Percentiles rank a stretch among this genome's conserved stretches.
These are phyloP conservation scores for Laterallus jamaicensis DNA, from an alignment of 2,113 vertebrate species.

Conservation along the genomic window DNA sequence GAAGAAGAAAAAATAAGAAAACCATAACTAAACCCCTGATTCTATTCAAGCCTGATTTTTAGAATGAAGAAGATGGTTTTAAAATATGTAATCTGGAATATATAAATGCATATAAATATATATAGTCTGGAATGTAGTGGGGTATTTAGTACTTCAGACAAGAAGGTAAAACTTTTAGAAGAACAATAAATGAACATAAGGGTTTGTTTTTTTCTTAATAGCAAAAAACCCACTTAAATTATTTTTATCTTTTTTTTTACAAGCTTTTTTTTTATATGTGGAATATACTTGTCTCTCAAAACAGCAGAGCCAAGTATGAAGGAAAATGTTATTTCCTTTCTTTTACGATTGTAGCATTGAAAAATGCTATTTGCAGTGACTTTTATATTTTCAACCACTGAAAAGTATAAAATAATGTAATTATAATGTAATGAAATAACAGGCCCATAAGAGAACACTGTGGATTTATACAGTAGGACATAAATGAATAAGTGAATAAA, in stretches of 20 bases:
- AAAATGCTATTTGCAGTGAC: not conserved
- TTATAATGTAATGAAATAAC: not conserved
- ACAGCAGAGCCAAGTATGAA: not conserved
- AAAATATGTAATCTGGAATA: not conserved
- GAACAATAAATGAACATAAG: not conserved
- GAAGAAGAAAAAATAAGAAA: rapidly evolving
- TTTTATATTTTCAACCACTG: not conserved
- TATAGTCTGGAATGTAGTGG: not conserved
- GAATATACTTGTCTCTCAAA: not conserved
- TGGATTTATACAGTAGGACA: not conserved
- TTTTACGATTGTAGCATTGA: not conserved
- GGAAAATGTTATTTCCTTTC: not conserved
- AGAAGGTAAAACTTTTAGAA: not conserved
- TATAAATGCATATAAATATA: not conserved
- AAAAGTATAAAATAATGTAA: not conserved
- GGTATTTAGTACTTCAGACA: not conserved
- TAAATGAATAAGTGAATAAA: not conserved
- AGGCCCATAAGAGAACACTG: not conserved
- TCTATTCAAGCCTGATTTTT: not conserved
- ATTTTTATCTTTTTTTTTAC: not conserved
- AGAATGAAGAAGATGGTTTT: not conserved
- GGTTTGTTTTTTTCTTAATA: not conserved
- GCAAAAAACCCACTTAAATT: not conserved
- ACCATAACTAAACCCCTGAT: no score
- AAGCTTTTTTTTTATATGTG: not conserved